These are phyloP conservation scores for Ormyrus nitidulus DNA, from an alignment of 2,888 invertebrate species.

Conservation along the genomic window DNA sequence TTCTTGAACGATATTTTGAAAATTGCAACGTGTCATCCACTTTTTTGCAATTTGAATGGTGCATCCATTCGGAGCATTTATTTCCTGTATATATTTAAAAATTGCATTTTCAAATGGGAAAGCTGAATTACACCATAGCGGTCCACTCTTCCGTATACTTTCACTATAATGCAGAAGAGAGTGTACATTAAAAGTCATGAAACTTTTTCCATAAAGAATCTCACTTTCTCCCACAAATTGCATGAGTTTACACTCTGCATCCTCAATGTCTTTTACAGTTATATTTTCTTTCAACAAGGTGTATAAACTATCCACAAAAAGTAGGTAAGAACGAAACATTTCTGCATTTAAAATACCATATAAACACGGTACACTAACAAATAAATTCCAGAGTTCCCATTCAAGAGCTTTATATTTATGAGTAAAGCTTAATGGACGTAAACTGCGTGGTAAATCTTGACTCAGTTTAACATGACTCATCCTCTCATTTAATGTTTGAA, in stretches of 20 bases:
- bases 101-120: too few relatives aligned
- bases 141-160: too few relatives aligned
- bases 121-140: too few relatives aligned
- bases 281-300: neutral
- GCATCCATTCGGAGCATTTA: too few relatives aligned
- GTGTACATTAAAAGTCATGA: conserved; percentile 58
- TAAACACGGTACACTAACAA: too few relatives aligned
- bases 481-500: neutral
- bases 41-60: too few relatives aligned
- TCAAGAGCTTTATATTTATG: conserved; percentile 7
- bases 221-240: conserved; percentile 54
- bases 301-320: neutral
- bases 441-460: neutral
- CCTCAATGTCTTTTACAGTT: conserved; percentile 13
- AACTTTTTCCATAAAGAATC: conserved; percentile 43
- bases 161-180: neutral
- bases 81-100: too few relatives aligned
- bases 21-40: too few relatives aligned
- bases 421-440: neutral
- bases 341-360: too few relatives aligned
- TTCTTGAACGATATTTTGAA: too few relatives aligned
- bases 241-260: conserved; percentile 53
- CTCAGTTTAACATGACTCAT: neutral
- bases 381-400: neutral
- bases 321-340: too few relatives aligned